These are phyloP conservation scores for Tetramorium bicarinatum DNA, from an alignment of 2,888 invertebrate genomes.

Conservation along the genomic window DNA sequence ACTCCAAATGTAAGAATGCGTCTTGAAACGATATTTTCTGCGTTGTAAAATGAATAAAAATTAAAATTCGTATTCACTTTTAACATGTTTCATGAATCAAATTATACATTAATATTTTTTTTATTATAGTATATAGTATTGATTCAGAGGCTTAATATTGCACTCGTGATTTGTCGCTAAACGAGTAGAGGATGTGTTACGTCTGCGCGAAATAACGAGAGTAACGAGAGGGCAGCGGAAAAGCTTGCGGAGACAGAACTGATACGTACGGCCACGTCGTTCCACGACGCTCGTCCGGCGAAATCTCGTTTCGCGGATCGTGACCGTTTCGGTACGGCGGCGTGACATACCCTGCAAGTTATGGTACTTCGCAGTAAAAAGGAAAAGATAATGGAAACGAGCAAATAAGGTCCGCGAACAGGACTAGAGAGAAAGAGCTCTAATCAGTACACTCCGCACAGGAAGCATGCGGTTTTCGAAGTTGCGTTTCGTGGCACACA, in stretches of 20 bases:
- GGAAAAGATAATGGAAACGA: slow-evolving; percentile 51
- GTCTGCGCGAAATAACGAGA: slow-evolving; percentile 26
- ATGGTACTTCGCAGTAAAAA: slow-evolving; percentile 48
- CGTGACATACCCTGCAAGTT: slow-evolving; percentile 48
- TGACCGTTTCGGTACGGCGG: slow-evolving; percentile 59
- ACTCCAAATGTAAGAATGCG: slow-evolving; percentile 9
- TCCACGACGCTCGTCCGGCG: slow-evolving; percentile 55
- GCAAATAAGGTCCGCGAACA: slow-evolving; percentile 27
- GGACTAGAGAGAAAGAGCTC: background rate
- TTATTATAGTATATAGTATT: too few species aligned
- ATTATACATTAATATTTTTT: background rate
- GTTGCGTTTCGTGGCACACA: background rate
- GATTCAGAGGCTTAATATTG: background rate
- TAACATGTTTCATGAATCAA: background rate
- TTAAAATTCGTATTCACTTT: slow-evolving; percentile 8
- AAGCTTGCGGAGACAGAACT: slow-evolving; percentile 46
- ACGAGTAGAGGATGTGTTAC: slow-evolving; percentile 3
- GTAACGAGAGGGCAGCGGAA: slow-evolving; percentile 35
- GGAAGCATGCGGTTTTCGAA: background rate
- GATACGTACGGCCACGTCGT: slow-evolving; percentile 53
- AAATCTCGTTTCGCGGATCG: slow-evolving; percentile 84
- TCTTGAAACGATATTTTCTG: background rate
- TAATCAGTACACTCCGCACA: slow-evolving; percentile 15
- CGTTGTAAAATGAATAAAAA: background rate
- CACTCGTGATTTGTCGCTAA: slow-evolving; percentile 8